Base-by-base conservation (phyloP, 2,888 invertebrate species). In the Aethes cnicana region DNA sequence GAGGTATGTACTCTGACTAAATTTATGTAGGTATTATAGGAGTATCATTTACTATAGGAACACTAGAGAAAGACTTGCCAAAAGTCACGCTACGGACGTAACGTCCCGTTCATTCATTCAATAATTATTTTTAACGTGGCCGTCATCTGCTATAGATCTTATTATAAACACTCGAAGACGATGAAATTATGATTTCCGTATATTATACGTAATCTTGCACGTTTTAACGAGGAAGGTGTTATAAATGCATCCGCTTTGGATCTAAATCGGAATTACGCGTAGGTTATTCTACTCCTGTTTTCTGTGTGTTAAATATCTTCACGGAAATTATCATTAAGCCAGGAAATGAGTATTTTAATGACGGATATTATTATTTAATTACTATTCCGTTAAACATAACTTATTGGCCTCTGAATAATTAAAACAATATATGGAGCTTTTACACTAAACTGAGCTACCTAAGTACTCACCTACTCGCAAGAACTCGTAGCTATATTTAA, bases 31-130 rank as follows among this genome's bases (percentile, higher is more conserved):
- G n/a, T n/a, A n/a, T n/a, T n/a, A n/a, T n/a, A n/a, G n/a, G n/a
- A n/a, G n/a, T n/a, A n/a, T n/a, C n/a, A n/a, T n/a, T n/a, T n/a
- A n/a, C n/a, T n/a, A n/a, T n/a, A n/a, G n/a, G n/a, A n/a, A n/a
- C n/a, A n/a, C n/a, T n/a, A n/a, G n/a, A n/a, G n/a, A n/a, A 8
- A 50, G 53, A 54, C 37, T 54, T 53, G 47, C 52, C 47, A 57
- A 50, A 48, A 54, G 36, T 43, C 53, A 52, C 55, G 46, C 26
- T 42, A 30, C 46, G 37, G 41, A 14, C n/a, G 41, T 9, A 41
- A 14, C n/a, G 41, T 9, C 28, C 39, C 52, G 52, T 61, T 49
- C 56, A 56, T 58, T 64, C 62, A 64, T 62, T 56, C 55, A 59
- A 42, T 53, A 56, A 50, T 47, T 61, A 58, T 60, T 58, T 62